Evolutionary conservation across 37 sponge, comb jelly and placozoan genomes (phyloP).

Genomic region (Bolinopsis microptera): DNA sequence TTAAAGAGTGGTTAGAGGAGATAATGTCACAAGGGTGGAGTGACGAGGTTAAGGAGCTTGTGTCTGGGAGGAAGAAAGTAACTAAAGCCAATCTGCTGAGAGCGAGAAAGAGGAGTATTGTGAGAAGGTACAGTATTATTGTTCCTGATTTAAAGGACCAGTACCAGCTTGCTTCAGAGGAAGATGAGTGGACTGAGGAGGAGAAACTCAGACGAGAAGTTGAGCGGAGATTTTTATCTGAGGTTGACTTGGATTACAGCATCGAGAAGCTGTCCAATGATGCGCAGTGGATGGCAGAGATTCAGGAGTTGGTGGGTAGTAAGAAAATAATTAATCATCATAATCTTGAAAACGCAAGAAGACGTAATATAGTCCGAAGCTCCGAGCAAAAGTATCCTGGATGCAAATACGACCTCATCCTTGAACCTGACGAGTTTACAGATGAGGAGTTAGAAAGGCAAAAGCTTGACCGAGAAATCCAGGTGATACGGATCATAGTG

Average conservation of each 20-base stretch:
- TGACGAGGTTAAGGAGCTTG: constrained; percentile 54
- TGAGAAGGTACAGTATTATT: constrained; percentile 43
- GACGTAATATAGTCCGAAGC: constrained; percentile 1
- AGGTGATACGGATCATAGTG: neutral
- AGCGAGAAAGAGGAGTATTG: constrained; percentile 65
- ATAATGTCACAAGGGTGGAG: constrained; percentile 31
- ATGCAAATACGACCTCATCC: neutral
- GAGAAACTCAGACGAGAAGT: constrained; percentile 57
- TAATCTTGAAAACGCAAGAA: constrained; percentile 36
- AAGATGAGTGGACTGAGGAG: constrained; percentile 50
- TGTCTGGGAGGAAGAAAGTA: constrained; percentile 56
- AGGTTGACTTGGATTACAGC: neutral
- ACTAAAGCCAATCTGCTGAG: constrained; percentile 21
- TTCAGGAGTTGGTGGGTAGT: constrained; percentile 25
- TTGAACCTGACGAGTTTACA: constrained; percentile 61
- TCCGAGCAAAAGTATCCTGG: constrained; percentile 10
- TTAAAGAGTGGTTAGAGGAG: constrained; percentile 43
- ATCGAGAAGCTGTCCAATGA: neutral
- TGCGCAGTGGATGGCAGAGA: constrained; percentile 1
- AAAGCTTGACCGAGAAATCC: neutral
- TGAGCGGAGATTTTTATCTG: neutral
- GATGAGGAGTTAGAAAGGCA: neutral
- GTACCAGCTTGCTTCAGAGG: neutral
- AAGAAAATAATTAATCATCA: constrained; percentile 54
- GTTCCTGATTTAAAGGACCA: constrained; percentile 10